These are phyloP conservation scores for Neuroscelio doddi DNA, from an alignment of 2,888 invertebrate genomes.

Conservation along the genomic window DNA sequence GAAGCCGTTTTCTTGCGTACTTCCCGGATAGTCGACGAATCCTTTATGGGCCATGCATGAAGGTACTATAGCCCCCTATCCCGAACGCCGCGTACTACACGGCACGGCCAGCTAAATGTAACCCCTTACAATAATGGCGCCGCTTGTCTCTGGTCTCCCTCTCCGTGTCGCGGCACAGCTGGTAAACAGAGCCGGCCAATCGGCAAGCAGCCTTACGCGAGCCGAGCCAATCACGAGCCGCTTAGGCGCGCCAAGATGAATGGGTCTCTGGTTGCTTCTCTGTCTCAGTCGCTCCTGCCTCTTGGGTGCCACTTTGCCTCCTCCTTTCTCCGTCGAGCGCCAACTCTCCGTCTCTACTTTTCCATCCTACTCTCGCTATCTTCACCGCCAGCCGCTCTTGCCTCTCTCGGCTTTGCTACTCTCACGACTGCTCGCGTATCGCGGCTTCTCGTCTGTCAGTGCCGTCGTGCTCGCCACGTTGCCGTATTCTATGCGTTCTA, in stretches of 20 bases:
- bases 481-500: conserved; percentile 48
- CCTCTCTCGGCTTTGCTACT: conserved; percentile 37
- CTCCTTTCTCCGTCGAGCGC: conserved; percentile 13
- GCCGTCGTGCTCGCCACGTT: conserved; percentile 57
- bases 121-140: conserved; percentile 74
- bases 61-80: conserved; percentile 88
- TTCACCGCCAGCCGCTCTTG: conserved; percentile 25
- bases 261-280: conserved; percentile 60
- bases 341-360: conserved; percentile 23
- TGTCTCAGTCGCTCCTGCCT: conserved; percentile 37
- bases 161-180: conserved; percentile 69
- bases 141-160: conserved; percentile 74
- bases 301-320: conserved; percentile 36
- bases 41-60: conserved; percentile 90
- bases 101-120: conserved; percentile 73
- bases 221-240: conserved; percentile 64
- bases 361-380: conserved; percentile 33
- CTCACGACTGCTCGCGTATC: conserved; percentile 34
- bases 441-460: conserved; percentile 43
- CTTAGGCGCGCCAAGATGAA: conserved; percentile 72
- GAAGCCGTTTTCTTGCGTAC: conserved; percentile 74
- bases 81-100: conserved; percentile 78
- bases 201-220: conserved; percentile 63
- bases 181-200: conserved; percentile 72
- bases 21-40: conserved; percentile 83